phyloP scores from a whole-genome alignment of 1,140 invertebrate genomes.

The Dolichoris vasculosae region DNA sequence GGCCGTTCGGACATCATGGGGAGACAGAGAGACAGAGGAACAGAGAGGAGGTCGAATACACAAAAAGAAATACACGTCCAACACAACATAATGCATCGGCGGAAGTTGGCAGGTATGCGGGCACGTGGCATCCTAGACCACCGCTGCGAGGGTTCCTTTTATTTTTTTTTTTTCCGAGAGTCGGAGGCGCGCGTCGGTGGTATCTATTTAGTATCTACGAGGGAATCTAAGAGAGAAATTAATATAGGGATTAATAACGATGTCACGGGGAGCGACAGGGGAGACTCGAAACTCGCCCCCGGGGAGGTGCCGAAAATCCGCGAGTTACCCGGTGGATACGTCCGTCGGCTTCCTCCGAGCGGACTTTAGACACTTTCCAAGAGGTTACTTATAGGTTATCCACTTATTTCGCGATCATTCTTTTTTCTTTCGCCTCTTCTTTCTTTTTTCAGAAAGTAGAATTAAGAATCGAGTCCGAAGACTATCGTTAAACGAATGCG shows the following conservation, averaged over 20 bases:
- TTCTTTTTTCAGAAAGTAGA: neutral
- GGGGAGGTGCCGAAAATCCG: neutral
- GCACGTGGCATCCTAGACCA: neutral
- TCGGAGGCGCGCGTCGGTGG: neutral
- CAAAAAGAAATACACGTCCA: no score
- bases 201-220: slow-evolving; percentile 37
- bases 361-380: no score
- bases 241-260: slow-evolving; percentile 31
- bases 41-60: no score
- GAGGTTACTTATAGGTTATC: neutral
- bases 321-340: no score
- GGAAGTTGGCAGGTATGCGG: neutral
- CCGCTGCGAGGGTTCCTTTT: neutral
- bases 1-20: neutral
- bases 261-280: neutral
- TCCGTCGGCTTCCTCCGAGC: no score
- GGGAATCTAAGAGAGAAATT: slow-evolving; percentile 30
- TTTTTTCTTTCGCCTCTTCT: no score
- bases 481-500: neutral
- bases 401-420: no score
- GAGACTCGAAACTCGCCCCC: neutral
- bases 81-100: no score
- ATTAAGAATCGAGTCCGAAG: neutral
- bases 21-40: no score
- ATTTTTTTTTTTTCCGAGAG: no score